Evolutionary conservation across 1,140 invertebrate genomes (phyloP).

Genomic region (Colletes latitarsis): DNA sequence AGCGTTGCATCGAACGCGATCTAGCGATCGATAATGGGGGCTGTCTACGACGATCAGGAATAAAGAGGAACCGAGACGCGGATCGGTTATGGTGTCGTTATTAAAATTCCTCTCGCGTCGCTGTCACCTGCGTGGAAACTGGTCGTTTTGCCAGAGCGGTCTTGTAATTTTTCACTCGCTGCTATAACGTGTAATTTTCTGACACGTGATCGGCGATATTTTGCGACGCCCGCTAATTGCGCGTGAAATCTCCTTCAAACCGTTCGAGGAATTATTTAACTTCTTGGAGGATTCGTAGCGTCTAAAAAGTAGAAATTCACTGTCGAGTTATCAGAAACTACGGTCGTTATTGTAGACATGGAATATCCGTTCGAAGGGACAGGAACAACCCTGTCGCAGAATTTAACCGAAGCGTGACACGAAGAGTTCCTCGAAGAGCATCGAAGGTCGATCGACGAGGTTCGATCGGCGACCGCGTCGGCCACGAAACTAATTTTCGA

Average conservation of each 20-base stretch:
- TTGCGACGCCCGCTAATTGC: too few species aligned
- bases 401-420: background rate
- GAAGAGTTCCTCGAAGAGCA: background rate
- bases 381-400: background rate
- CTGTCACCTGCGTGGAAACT: constrained; percentile 13
- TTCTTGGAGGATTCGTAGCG: too few species aligned
- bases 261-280: too few species aligned
- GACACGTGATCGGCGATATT: too few species aligned
- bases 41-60: background rate
- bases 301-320: too few species aligned
- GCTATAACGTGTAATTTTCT: too few species aligned
- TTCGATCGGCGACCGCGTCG: constrained; percentile 11
- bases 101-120: constrained; percentile 1
- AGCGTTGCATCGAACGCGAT: background rate
- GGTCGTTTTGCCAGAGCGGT: too few species aligned
- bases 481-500: constrained; percentile 43
- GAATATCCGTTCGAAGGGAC: too few species aligned
- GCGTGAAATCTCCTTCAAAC: too few species aligned
- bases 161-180: too few species aligned
- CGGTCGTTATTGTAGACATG: background rate
- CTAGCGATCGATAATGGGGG: constrained; percentile 7
- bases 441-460: constrained; percentile 2
- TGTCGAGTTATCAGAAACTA: too few species aligned
- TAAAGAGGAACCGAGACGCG: background rate
- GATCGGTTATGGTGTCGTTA: background rate